phyloP scores from a whole-genome alignment of 2,888 invertebrate species.

The Epiblema foenella region DNA sequence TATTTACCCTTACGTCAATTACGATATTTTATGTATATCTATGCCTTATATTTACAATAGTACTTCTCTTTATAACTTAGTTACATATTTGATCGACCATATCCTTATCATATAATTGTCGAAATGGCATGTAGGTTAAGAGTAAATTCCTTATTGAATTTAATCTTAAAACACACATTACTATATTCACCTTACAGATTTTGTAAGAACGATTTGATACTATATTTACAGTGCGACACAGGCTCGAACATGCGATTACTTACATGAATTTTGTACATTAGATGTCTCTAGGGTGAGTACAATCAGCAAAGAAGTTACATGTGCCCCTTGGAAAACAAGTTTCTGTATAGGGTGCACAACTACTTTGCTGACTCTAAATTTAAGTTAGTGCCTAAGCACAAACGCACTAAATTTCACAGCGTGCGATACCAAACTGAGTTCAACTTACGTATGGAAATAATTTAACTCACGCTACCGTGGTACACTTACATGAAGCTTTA shows the following conservation, averaged over 20 bases:
- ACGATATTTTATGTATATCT: conserved; percentile 1
- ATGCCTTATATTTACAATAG: neutral
- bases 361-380: neutral
- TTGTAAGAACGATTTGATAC: too few species aligned
- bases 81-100: neutral
- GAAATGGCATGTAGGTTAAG: neutral
- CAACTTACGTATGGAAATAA: conserved; percentile 20
- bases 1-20: conserved; percentile 27
- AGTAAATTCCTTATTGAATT: neutral
- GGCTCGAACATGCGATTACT: too few species aligned
- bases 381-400: conserved; percentile 1
- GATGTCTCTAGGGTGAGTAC: too few species aligned
- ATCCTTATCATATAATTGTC: neutral
- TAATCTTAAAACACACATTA: too few species aligned
- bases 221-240: too few species aligned
- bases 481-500: conserved; percentile 7
- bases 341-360: neutral
- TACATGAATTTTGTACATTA: too few species aligned
- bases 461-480: neutral
- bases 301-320: too few species aligned
- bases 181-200: too few species aligned
- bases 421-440: neutral
- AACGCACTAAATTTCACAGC: conserved; percentile 13
- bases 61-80: neutral
- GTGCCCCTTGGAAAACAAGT: too few species aligned